A percentile compares a stretch with the other conserved stretches of the same genome.
These are phyloP conservation scores for Sebastolobus altivelis DNA, from an alignment of 2,797 vertebrate species.

Conservation along the genomic window DNA sequence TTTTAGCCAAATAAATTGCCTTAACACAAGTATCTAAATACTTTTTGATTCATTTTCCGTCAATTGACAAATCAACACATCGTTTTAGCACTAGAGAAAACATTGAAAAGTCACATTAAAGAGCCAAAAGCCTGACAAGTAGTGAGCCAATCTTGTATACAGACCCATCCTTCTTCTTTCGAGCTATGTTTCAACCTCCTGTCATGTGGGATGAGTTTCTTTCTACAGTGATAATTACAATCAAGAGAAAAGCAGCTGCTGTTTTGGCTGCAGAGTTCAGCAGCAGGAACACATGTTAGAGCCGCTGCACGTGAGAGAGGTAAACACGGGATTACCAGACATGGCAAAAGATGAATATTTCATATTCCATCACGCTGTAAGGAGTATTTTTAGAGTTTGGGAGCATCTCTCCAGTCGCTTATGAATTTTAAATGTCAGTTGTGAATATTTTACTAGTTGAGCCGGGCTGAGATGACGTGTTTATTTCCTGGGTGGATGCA, in stretches of 20 bases:
- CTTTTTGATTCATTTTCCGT: background rate
- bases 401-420: constrained; percentile 55
- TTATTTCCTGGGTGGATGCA: constrained; percentile 41
- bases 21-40: background rate
- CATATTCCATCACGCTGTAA: constrained; percentile 54
- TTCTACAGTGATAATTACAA: constrained; percentile 32
- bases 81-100: background rate
- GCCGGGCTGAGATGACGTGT: constrained; percentile 32
- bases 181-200: background rate
- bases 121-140: background rate
- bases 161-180: background rate
- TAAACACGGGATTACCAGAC: constrained; percentile 43
- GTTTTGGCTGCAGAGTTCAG: constrained; percentile 10
- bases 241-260: constrained; percentile 35
- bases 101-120: background rate
- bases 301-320: constrained; percentile 37
- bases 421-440: constrained; percentile 75
- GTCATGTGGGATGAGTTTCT: constrained; percentile 13
- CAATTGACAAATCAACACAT: background rate
- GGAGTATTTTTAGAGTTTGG: constrained; percentile 76
- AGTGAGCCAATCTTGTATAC: background rate
- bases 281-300: constrained; percentile 7
- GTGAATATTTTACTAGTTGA: constrained; percentile 80
- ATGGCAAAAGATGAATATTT: constrained; percentile 74
- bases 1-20: background rate